phyloP scores from a whole-genome alignment of 2,888 invertebrate genomes.

The Brassicogethes aeneus region DNA sequence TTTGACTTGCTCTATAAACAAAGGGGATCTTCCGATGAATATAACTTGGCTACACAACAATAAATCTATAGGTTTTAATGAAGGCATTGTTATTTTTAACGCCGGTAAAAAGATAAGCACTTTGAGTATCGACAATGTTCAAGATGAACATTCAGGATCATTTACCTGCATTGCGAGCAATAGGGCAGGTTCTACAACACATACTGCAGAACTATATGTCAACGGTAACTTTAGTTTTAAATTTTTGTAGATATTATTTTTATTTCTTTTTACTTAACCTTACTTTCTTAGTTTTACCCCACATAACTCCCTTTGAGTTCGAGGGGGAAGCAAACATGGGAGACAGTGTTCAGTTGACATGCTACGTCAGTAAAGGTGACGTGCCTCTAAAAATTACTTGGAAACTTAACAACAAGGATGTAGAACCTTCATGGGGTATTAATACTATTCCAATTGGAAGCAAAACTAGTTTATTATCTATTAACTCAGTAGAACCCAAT shows the following conservation, averaged over 20 bases:
- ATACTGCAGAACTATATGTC: conserved; percentile 59
- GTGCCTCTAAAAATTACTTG: conserved; percentile 63
- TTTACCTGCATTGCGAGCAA: conserved; percentile 70
- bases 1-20: conserved; percentile 56
- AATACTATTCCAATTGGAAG: conserved; percentile 38
- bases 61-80: conserved; percentile 38
- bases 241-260: conserved; percentile 4
- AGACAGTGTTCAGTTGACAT: conserved; percentile 58
- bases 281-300: conserved; percentile 41
- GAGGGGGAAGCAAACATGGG: conserved; percentile 56
- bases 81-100: conserved; percentile 28
- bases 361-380: conserved; percentile 66
- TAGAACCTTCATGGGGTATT: conserved; percentile 19
- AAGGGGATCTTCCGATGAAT: conserved; percentile 63
- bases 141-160: conserved; percentile 61
- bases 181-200: conserved; percentile 58
- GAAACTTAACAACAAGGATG: conserved; percentile 59
- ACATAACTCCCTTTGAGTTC: conserved; percentile 50
- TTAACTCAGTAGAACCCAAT: conserved; percentile 52
- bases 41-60: conserved; percentile 67
- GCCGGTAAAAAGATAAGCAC: conserved; percentile 50
- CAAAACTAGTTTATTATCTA: conserved; percentile 54
- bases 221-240: conserved; percentile 48
- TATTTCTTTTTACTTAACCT: conserved; percentile 3
- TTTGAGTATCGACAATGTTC: conserved; percentile 59